A percentile compares a stretch with the other conserved stretches of the same genome.
Evolutionary conservation across 1,140 invertebrate genomes (phyloP).

Genomic region (Papilio polytes): DNA sequence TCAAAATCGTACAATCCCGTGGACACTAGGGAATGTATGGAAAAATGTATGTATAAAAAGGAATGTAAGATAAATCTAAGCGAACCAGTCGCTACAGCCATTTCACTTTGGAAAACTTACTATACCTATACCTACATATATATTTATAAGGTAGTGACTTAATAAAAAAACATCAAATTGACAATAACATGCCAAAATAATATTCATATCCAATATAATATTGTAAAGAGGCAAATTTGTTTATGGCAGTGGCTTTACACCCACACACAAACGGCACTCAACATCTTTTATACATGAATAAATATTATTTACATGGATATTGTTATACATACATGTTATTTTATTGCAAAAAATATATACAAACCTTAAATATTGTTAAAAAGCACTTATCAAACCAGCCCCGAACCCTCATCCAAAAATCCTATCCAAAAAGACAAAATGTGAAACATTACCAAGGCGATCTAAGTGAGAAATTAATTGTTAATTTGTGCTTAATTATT

Average conservation of each 20-base stretch:
- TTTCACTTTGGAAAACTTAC: constrained; percentile 51
- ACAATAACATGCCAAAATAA: constrained; percentile 53
- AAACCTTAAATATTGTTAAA: constrained; percentile 67
- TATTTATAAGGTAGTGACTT: constrained; percentile 48
- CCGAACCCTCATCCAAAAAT: constrained; percentile 53
- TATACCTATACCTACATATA: constrained; percentile 46
- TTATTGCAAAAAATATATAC: constrained; percentile 82
- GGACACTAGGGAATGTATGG: constrained; percentile 47
- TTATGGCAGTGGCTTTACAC: constrained; percentile 78
- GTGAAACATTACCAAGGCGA: constrained; percentile 41
- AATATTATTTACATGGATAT: constrained; percentile 74
- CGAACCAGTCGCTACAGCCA: constrained; percentile 61
- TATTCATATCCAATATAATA: constrained; percentile 47
- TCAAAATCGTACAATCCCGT: neutral
- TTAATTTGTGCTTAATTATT: constrained; percentile 50
- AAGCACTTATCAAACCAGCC: constrained; percentile 73
- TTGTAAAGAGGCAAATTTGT: constrained; percentile 65
- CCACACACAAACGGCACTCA: constrained; percentile 76
- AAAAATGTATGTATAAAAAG: constrained; percentile 49
- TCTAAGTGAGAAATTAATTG: constrained; percentile 42
- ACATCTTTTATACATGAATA: constrained; percentile 69
- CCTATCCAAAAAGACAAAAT: constrained; percentile 51
- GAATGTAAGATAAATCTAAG: constrained; percentile 49
- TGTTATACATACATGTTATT: constrained; percentile 68
- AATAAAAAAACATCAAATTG: constrained; percentile 52